A percentile compares a stretch with the other conserved stretches of the same genome.
These are phyloP conservation scores for Pteria penguin DNA, from an alignment of 2,888 invertebrate genomes.

Conservation along the genomic window DNA sequence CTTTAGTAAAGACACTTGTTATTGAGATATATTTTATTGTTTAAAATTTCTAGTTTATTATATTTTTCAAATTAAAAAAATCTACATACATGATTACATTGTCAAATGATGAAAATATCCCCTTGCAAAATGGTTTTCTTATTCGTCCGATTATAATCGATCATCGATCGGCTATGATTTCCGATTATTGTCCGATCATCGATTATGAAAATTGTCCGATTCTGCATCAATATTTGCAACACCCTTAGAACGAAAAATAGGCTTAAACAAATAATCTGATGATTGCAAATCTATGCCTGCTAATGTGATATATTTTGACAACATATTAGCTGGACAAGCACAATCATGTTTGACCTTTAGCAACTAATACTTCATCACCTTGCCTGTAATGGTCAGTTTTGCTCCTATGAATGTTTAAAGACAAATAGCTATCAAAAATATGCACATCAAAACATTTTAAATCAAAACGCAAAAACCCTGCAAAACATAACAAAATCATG, in stretches of 20 bases:
- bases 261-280: conserved; percentile 36
- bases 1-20: too few species aligned
- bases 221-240: too few species aligned
- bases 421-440: conserved; percentile 35
- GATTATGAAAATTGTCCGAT: too few species aligned
- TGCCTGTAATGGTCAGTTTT: conserved; percentile 51
- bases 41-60: too few species aligned
- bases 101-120: too few species aligned
- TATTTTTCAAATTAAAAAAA: too few species aligned
- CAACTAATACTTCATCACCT: conserved; percentile 42
- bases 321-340: conserved; percentile 45
- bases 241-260: conserved; percentile 30
- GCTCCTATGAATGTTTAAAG: conserved; percentile 33
- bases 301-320: conserved; percentile 29
- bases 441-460: conserved; percentile 11
- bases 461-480: conserved; percentile 2
- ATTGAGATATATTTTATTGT: too few species aligned
- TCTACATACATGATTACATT: too few species aligned
- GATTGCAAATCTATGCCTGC: neutral
- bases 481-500: conserved; percentile 8
- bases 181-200: too few species aligned
- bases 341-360: conserved; percentile 37
- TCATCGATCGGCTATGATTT: too few species aligned
- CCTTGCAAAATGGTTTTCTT: too few species aligned
- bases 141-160: too few species aligned